Base-by-base conservation (phyloP, 2,888 invertebrate genomes). In the Thalpophila matura region DNA sequence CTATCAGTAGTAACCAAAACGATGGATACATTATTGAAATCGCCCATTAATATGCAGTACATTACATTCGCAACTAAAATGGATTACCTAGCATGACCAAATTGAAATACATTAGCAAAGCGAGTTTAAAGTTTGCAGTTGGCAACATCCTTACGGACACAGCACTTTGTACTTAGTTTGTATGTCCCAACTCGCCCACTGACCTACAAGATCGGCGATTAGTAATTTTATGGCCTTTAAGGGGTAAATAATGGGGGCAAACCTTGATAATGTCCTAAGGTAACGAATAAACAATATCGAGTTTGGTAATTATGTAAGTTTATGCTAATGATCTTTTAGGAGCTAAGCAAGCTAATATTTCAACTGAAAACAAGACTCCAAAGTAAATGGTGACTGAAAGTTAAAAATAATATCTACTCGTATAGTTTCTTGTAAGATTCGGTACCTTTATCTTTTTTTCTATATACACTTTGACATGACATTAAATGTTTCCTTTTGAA, bases 221-320 rank as follows among this genome's bases (percentile, higher is more conserved):
- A 73, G 56, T 63, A 50, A 60, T 60, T 67, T 62, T 74, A 74
- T 56, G 63, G 56, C 20, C 43, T 50, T 55, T 49, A 59, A 73
- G 18, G 37, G 20, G 43, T 56, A 59, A 56, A 45, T 68, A 56
- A 68, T 63, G 55, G 18, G 10, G 42, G 26, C 37, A 33, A 47
- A 53, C 55, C 68, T 55, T 27, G 26, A 55, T 55, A 53, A 53
- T 47, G 31, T 53, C 40, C n/a, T 46, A 10, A 24, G 40, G 33
- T 49, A 40, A 42, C 29, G 42, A 20, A 49, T 33, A 54, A 47
- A 58, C 27, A 58, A 26, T 31, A 10, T 33, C 18, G 22, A 31
- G 20, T 42, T 66, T 46, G 18, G 18, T 18, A 24, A 20, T 53
- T 24, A 14, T 29, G 4, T 20, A 4, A 38, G 29, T 53, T 53